Conservation (phyloP, 2,113 vertebrate genomes). For the Petromus typicus region DNA sequence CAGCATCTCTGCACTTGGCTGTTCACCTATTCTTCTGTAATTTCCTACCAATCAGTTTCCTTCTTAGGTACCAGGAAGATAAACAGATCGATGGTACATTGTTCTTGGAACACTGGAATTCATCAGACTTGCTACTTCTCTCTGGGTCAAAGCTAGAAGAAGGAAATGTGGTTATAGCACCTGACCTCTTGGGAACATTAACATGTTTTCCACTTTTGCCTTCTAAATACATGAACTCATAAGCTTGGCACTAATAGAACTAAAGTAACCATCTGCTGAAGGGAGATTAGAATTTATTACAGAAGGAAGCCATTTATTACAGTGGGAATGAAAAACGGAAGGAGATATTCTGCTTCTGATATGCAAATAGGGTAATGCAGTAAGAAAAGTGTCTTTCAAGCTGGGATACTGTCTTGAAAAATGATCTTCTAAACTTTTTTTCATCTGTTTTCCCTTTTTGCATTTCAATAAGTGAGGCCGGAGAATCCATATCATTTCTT, state of each 20-base stretch:
- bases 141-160: neutral
- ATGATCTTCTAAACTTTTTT: slow-evolving; percentile 6
- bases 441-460: slow-evolving; percentile 38
- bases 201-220: slow-evolving; percentile 41
- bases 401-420: slow-evolving; percentile 67
- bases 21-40: accelerated
- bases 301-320: slow-evolving; percentile 71
- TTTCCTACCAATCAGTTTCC: neutral
- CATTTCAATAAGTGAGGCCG: slow-evolving; percentile 9
- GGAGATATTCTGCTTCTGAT: slow-evolving; percentile 50
- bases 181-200: neutral
- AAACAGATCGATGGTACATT: neutral
- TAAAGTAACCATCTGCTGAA: slow-evolving; percentile 68
- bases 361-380: slow-evolving; percentile 62
- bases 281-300: slow-evolving; percentile 73
- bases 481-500: neutral
- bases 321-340: slow-evolving; percentile 52
- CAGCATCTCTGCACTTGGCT: neutral
- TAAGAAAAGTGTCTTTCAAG: slow-evolving; percentile 51
- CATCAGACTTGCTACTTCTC: neutral
- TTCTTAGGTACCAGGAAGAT: neutral
- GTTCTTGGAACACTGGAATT: neutral
- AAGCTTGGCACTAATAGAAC: slow-evolving; percentile 37
- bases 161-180: neutral
- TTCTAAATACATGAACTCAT: slow-evolving; percentile 58